phyloP scores from a whole-genome alignment of 2,797 vertebrate species.

The Sebastes hubbsi region DNA sequence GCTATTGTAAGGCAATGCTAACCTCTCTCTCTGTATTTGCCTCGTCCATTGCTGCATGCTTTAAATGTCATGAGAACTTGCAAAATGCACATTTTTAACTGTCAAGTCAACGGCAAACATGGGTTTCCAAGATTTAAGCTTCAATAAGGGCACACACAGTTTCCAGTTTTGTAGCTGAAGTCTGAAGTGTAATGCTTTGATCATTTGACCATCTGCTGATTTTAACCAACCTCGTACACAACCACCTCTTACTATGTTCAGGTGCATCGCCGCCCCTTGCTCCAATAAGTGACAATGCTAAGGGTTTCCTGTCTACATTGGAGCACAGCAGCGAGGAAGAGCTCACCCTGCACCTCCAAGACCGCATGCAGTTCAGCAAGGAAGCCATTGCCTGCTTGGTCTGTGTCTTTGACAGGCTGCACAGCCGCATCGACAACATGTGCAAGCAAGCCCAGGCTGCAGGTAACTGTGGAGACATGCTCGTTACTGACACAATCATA shows the following conservation, averaged over 20 bases:
- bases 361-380: slow-evolving; percentile 93
- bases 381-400: slow-evolving; percentile 87
- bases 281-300: slow-evolving; percentile 85
- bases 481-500: neutral
- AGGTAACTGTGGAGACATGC: slow-evolving; percentile 71
- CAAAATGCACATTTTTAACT: neutral
- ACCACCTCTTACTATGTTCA: slow-evolving; percentile 17
- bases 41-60: neutral
- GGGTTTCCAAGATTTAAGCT: neutral
- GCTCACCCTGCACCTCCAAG: slow-evolving; percentile 89
- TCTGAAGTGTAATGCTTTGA: neutral
- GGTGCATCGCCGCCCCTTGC: slow-evolving; percentile 59
- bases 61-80: neutral
- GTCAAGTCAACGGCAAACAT: neutral
- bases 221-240: neutral
- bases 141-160: neutral
- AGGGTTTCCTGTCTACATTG: slow-evolving; percentile 87
- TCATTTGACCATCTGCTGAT: neutral
- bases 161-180: neutral
- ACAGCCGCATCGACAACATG: slow-evolving; percentile 85
- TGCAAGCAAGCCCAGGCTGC: slow-evolving; percentile 82
- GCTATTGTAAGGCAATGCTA: neutral
- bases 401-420: slow-evolving; percentile 88
- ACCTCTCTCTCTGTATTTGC: neutral
- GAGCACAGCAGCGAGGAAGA: slow-evolving; percentile 92